Evolutionary conservation across 2,113 vertebrate species (phyloP).

Genomic region (Fukomys damarensis): DNA sequence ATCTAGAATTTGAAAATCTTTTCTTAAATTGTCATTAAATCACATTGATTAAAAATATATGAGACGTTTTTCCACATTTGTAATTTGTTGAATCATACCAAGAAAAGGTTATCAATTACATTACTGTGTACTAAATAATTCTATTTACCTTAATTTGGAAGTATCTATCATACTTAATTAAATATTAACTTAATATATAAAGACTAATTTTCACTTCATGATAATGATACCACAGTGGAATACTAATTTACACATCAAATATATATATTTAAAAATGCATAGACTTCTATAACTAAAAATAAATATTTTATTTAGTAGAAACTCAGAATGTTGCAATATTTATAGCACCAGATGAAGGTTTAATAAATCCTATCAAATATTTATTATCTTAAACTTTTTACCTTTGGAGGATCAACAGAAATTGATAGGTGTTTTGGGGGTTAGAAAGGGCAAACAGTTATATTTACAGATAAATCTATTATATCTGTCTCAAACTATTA

Average conservation of each 20-base stretch:
- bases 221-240: background rate
- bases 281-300: conserved; percentile 44
- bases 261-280: conserved; percentile 52
- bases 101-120: background rate
- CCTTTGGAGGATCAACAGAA: conserved; percentile 30
- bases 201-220: conserved; percentile 57
- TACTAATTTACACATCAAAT: conserved; percentile 58
- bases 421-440: background rate
- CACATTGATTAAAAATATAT: conserved; percentile 15
- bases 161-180: conserved; percentile 52
- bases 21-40: background rate
- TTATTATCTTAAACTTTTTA: conserved; percentile 6
- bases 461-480: background rate
- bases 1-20: background rate
- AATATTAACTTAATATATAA: conserved; percentile 65
- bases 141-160: conserved; percentile 46
- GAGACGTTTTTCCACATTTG: background rate
- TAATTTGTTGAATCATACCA: conserved; percentile 33
- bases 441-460: background rate
- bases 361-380: conserved; percentile 64
- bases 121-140: conserved; percentile 47
- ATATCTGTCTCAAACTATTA: background rate
- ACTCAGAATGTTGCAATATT: conserved; percentile 35
- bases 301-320: conserved; percentile 67
- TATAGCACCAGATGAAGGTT: conserved; percentile 15